Conservation (phyloP, 2,113 vertebrate species). For the Pelvicachromis taeniatus region DNA sequence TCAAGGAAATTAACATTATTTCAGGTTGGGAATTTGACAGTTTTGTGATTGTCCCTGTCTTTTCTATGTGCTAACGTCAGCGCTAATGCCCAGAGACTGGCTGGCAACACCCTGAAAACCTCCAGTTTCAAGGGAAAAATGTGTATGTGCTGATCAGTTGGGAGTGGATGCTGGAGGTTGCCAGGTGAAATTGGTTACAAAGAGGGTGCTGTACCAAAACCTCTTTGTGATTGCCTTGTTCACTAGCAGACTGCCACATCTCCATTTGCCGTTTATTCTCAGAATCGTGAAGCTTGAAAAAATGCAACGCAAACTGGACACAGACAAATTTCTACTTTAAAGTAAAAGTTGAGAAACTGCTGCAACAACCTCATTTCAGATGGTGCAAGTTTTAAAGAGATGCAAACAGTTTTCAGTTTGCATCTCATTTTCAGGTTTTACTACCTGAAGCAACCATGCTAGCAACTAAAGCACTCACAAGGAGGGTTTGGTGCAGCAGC, state of each 20-base stretch:
- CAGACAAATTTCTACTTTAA: neutral
- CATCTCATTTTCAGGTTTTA: neutral
- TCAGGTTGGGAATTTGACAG: neutral
- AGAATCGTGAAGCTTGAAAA: neutral
- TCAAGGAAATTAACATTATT: neutral
- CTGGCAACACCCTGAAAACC: neutral
- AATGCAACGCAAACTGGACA: neutral
- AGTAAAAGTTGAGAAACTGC: neutral
- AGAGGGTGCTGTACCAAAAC: neutral
- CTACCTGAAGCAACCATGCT: neutral
- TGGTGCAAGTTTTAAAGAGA: neutral
- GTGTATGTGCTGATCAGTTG: neutral
- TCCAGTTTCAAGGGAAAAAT: neutral
- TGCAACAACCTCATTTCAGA: neutral
- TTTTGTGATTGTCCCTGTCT: neutral
- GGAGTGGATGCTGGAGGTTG: neutral
- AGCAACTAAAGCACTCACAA: neutral
- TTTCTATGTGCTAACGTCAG: neutral
- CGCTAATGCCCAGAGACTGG: accelerated
- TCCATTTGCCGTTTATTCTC: neutral
- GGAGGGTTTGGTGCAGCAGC: neutral
- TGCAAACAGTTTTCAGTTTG: neutral
- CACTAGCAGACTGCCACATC: neutral
- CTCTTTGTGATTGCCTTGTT: neutral
- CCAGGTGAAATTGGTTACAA: neutral